phyloP scores from a whole-genome alignment of 2,888 invertebrate genomes.

The Anthrax anthrax region DNA sequence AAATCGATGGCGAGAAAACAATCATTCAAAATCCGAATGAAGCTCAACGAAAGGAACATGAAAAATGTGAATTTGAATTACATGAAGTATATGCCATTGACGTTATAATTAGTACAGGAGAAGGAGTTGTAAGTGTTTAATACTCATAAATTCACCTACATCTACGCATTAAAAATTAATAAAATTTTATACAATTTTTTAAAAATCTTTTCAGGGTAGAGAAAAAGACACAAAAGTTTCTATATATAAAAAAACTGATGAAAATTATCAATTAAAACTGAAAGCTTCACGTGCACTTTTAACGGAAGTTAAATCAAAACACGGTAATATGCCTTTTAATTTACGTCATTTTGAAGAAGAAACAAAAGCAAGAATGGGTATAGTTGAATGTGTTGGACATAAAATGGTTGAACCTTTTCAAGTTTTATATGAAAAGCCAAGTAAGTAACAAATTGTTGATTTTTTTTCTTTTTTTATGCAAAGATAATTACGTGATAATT shows the following conservation, averaged over 20 bases:
- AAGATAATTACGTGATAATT: constrained; percentile 29
- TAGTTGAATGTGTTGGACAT: constrained; percentile 95
- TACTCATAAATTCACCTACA: background rate
- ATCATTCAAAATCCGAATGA: constrained; percentile 96
- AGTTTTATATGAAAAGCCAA: constrained; percentile 66
- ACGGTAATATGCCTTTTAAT: constrained; percentile 96
- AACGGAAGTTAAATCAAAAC: constrained; percentile 75
- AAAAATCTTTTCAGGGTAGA: constrained; percentile 45
- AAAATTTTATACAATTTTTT: background rate
- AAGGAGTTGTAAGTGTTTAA: constrained; percentile 65
- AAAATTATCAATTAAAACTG: constrained; percentile 90
- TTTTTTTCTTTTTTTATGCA: constrained; percentile 17
- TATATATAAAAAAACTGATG: constrained; percentile 96
- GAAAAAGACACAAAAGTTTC: constrained; percentile 92
- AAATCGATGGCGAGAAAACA: constrained; percentile 96
- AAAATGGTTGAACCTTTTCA: constrained; percentile 97
- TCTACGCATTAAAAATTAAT: too few species aligned
- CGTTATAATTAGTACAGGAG: constrained; percentile 91
- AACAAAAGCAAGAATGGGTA: constrained; percentile 94
- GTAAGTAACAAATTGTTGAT: too few species aligned
- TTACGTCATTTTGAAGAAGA: constrained; percentile 90
- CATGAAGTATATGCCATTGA: constrained; percentile 98
- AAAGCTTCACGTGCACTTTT: constrained; percentile 90
- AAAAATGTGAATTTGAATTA: constrained; percentile 87
- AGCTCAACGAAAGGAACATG: constrained; percentile 91